Evolutionary conservation across 1,140 invertebrate genomes (phyloP).

Genomic region (Zaprionus camerounensis): DNA sequence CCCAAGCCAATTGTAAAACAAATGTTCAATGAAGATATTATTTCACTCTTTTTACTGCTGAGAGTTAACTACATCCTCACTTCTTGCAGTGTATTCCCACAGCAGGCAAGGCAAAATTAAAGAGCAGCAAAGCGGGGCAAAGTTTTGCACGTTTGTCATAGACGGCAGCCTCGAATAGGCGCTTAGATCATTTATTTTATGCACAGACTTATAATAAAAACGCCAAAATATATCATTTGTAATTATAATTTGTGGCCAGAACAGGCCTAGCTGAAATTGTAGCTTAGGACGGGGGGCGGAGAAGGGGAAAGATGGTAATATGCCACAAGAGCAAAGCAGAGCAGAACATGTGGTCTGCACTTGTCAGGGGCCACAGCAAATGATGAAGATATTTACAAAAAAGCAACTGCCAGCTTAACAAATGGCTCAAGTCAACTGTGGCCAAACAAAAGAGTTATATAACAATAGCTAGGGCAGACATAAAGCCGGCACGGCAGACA

Average conservation of each 20-base stretch:
- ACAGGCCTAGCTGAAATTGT: conserved; percentile 8
- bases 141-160: conserved; percentile 58
- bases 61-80: neutral
- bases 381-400: conserved; percentile 45
- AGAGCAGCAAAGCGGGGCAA: conserved; percentile 26
- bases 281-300: neutral
- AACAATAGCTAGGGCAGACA: conserved; percentile 46
- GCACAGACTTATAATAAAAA: conserved; percentile 67
- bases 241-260: conserved; percentile 55
- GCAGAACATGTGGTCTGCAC: conserved; percentile 42
- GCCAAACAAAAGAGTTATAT: conserved; percentile 72
- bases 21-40: too few species aligned
- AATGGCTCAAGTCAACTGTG: conserved; percentile 64
- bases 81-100: conserved; percentile 16
- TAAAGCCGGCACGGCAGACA: neutral
- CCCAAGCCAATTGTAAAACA: too few species aligned
- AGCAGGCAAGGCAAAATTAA: neutral
- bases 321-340: neutral
- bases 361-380: conserved; percentile 47
- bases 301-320: neutral
- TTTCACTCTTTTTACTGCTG: neutral
- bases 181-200: conserved; percentile 66
- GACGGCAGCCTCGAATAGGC: conserved; percentile 47
- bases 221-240: conserved; percentile 66
- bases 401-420: conserved; percentile 45